These are phyloP conservation scores for Poecilus cupreus DNA, from an alignment of 2,888 invertebrate genomes.

Conservation along the genomic window DNA sequence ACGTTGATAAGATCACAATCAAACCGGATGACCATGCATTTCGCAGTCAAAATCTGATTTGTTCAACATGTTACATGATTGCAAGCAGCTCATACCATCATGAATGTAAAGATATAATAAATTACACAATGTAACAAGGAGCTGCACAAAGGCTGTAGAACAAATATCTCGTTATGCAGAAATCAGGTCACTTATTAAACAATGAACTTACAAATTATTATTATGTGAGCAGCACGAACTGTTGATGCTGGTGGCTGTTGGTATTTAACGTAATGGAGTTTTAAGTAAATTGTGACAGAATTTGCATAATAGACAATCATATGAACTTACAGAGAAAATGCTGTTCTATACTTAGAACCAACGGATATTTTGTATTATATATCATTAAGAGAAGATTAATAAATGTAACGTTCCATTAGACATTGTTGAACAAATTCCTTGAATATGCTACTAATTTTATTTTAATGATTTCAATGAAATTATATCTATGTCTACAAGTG, in stretches of 20 bases:
- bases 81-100: not conserved
- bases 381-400: too few relatives aligned
- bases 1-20: conserved; percentile 23
- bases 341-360: not conserved
- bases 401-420: too few relatives aligned
- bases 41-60: conserved; percentile 8
- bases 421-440: too few relatives aligned
- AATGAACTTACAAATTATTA: conserved; percentile 15
- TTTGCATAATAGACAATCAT: not conserved
- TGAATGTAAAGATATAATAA: not conserved
- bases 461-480: too few relatives aligned
- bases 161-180: not conserved
- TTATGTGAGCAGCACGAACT: not conserved
- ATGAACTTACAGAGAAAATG: not conserved
- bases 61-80: not conserved
- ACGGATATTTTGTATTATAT: not conserved
- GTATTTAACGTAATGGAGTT: not conserved
- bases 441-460: too few relatives aligned
- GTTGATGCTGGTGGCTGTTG: not conserved
- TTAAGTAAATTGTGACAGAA: not conserved
- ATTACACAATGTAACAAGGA: not conserved
- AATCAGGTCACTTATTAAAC: conserved; percentile 38
- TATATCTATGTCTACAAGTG: too few relatives aligned
- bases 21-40: conserved; percentile 9
- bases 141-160: not conserved